Base-by-base conservation (phyloP, 1,140 invertebrate genomes). In the Chionoecetes opilio region DNA sequence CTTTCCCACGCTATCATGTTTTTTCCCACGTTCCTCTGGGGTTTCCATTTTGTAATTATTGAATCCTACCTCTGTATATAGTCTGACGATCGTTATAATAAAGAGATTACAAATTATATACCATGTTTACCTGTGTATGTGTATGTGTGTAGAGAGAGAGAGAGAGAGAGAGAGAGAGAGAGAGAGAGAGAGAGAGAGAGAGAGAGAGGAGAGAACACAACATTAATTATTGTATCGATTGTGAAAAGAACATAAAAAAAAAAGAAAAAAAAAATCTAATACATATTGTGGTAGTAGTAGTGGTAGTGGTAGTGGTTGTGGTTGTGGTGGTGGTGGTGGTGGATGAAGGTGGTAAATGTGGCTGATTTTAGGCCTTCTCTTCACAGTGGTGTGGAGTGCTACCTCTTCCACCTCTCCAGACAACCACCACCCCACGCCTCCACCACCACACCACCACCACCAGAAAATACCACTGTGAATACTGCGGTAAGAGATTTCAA, bases 401-500 rank as follows among this genome's bases (percentile, higher is more conserved):
- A 14, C 89, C 89, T 53, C 31, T 75, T 34, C 89, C 37, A 63
- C 89, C 32, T 63, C 88, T 53, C 34, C 92, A 26, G n/a, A 53
- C 46, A 41, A 34, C 63, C 88, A 90, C 82, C 92, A 37, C 32
- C 82, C 46, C 37, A n/a, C 41, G 41, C 35, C 84, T 8, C 84
- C 84, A 46, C 82, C 84, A 86, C 84, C 85, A 41, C 29, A 17
- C 91, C 31, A 31, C 93, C 85, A n/a, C 35, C 34, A 35, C 86
- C 87, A 26, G 88, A 75, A 93, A 95, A 86, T 93, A 84, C 91
- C 91, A 91, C 3, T 95, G 94, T 92, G 91, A 93, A 34, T 93
- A 93, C 46, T 95, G 94, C 46, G 94, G 94, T 34, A 95, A 95
- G 87, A 46, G 85, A 9, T 95, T 95, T 87, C 91, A 93, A 87